A percentile compares a stretch with the other conserved stretches of the same genome.
phyloP scores from a whole-genome alignment of 1,140 invertebrate genomes.

The Apis laboriosa region DNA sequence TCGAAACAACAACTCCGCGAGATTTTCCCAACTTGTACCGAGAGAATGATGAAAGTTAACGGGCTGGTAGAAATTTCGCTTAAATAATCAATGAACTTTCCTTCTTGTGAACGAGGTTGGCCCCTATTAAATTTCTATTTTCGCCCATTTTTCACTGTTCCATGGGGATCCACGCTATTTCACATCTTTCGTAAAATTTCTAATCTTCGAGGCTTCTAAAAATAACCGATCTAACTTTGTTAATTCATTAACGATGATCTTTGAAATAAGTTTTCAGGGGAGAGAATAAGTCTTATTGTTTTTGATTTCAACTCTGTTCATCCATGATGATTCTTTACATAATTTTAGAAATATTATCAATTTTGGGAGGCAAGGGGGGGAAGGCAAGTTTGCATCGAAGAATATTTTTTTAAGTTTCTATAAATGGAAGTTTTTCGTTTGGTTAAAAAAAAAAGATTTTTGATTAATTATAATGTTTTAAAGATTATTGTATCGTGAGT shows the following conservation, averaged over 20 bases:
- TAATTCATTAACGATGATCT: slow-evolving; percentile 22
- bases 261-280: neutral
- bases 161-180: neutral
- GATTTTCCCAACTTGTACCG: neutral
- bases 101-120: neutral
- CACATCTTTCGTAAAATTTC: neutral
- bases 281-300: neutral
- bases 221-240: neutral
- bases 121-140: slow-evolving; percentile 20
- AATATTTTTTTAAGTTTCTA: too few species aligned
- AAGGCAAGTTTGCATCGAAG: neutral
- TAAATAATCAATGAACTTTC: slow-evolving; percentile 30
- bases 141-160: neutral
- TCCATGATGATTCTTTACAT: neutral
- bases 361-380: too few species aligned
- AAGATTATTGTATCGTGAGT: too few species aligned
- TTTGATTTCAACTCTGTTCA: neutral
- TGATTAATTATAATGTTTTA: too few species aligned
- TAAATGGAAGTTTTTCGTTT: too few species aligned
- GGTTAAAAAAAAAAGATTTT: too few species aligned
- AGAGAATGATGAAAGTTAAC: slow-evolving; percentile 23
- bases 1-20: slow-evolving; percentile 8
- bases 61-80: slow-evolving; percentile 1
- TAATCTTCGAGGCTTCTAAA: neutral
- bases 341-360: neutral